phyloP scores from a whole-genome alignment of 2,888 invertebrate species.

The Nebria salina region DNA sequence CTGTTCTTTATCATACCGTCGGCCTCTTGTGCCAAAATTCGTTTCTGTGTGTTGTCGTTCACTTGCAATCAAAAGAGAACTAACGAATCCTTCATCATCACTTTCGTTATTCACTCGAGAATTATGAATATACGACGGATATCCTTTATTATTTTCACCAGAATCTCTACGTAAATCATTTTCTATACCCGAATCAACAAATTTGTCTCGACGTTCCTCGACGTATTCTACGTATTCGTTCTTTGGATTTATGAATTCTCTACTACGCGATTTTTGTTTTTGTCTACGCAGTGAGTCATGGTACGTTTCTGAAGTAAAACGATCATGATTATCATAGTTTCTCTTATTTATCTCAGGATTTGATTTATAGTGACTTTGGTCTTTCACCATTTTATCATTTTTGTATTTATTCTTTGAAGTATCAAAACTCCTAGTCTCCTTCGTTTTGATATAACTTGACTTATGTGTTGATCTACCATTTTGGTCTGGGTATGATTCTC shows the following conservation, averaged over 20 bases:
- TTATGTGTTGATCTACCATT: background rate
- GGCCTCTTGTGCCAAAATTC: slow-evolving; percentile 60
- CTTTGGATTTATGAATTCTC: slow-evolving; percentile 57
- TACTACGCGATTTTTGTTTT: slow-evolving; percentile 64
- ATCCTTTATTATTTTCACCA: slow-evolving; percentile 60
- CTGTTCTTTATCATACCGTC: slow-evolving; percentile 54
- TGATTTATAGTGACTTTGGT: slow-evolving; percentile 68
- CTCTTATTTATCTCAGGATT: slow-evolving; percentile 70
- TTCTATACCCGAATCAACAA: slow-evolving; percentile 83
- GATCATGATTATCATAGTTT: slow-evolving; percentile 61
- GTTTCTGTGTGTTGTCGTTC: slow-evolving; percentile 79
- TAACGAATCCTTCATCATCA: slow-evolving; percentile 76
- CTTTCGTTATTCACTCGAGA: slow-evolving; percentile 65
- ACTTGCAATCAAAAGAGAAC: slow-evolving; percentile 76
- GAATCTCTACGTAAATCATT: slow-evolving; percentile 82
- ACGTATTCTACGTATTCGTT: slow-evolving; percentile 63
- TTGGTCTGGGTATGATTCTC: background rate
- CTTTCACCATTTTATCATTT: slow-evolving; percentile 56
- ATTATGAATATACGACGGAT: slow-evolving; percentile 51
- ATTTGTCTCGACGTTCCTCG: slow-evolving; percentile 68
- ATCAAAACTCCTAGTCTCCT: slow-evolving; percentile 71
- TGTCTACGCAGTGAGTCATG: slow-evolving; percentile 72
- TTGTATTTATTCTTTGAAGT: slow-evolving; percentile 62
- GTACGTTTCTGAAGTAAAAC: slow-evolving; percentile 57
- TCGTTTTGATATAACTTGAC: slow-evolving; percentile 52